phyloP scores from a whole-genome alignment of 2,797 vertebrate species.

The Alauda arvensis region DNA sequence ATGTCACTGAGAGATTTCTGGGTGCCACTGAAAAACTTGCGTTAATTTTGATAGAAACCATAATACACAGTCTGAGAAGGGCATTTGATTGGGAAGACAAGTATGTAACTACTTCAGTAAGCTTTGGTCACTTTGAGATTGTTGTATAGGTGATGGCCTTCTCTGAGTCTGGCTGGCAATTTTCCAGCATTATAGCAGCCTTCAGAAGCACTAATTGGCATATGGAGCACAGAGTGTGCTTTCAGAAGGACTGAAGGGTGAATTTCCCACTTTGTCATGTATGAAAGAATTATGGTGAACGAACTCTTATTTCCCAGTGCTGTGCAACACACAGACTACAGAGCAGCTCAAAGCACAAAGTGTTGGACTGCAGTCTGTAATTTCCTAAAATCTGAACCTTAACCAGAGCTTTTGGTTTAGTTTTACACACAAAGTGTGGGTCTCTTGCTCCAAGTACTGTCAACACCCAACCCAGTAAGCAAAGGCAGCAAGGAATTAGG shows the following conservation, averaged over 20 bases:
- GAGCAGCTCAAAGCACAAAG: background rate
- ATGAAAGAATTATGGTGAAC: background rate
- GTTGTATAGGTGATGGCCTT: background rate
- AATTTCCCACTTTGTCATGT: background rate
- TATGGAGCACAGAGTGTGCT: background rate
- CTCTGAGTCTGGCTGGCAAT: background rate
- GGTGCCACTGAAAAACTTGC: background rate
- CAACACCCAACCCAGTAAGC: conserved; percentile 25
- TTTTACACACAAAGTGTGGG: background rate
- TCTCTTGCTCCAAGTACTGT: conserved; percentile 36
- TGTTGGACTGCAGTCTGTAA: conserved; percentile 7
- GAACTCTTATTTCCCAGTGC: background rate
- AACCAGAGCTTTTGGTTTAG: conserved; percentile 16
- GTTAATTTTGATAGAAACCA: background rate
- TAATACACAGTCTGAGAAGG: background rate
- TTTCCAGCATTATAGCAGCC: conserved; percentile 1
- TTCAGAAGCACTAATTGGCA: background rate
- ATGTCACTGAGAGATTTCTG: background rate
- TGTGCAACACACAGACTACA: background rate
- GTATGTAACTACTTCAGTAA: background rate
- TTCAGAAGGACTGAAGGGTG: background rate
- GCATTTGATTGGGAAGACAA: background rate
- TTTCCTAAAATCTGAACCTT: conserved; percentile 36
- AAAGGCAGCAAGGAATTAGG: conserved; percentile 1
- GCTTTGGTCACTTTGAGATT: background rate